Conservation (phyloP, 1,140 invertebrate species). For the Drosophila paulistorum region DNA sequence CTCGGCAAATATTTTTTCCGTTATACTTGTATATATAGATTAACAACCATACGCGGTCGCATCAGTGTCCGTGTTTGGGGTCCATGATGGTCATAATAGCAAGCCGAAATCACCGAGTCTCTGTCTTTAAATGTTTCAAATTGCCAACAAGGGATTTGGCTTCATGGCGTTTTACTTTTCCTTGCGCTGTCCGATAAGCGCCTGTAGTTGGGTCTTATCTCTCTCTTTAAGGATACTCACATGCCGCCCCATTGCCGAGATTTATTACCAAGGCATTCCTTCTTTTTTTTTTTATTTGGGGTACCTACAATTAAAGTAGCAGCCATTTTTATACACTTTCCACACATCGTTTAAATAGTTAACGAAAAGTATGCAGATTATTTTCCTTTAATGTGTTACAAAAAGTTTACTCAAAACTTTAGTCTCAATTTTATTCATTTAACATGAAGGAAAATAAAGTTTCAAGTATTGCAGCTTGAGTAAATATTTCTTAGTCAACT, state of each 20-base stretch:
- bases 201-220: conserved; percentile 71
- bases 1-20: neutral
- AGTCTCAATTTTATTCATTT: conserved; percentile 65
- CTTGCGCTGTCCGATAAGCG: conserved; percentile 66
- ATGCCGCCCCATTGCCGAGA: conserved; percentile 51
- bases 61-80: conserved; percentile 12
- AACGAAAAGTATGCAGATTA: conserved; percentile 69
- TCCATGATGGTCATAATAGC: conserved; percentile 68
- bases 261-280: conserved; percentile 29
- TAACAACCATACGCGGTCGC: conserved; percentile 37
- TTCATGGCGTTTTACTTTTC: conserved; percentile 56
- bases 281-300: conserved; percentile 33
- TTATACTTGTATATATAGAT: conserved; percentile 62
- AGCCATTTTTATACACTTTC: conserved; percentile 27
- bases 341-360: conserved; percentile 39
- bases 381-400: conserved; percentile 64
- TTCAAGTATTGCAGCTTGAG: conserved; percentile 22
- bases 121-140: conserved; percentile 79
- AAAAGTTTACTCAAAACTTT: conserved; percentile 50
- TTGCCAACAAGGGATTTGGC: conserved; percentile 78
- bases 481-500: conserved; percentile 42
- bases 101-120: conserved; percentile 47
- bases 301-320: conserved; percentile 61
- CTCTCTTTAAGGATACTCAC: conserved; percentile 58
- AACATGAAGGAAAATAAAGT: conserved; percentile 36